Base-by-base conservation (phyloP, 2,113 vertebrate genomes). In the Mugil cephalus region DNA sequence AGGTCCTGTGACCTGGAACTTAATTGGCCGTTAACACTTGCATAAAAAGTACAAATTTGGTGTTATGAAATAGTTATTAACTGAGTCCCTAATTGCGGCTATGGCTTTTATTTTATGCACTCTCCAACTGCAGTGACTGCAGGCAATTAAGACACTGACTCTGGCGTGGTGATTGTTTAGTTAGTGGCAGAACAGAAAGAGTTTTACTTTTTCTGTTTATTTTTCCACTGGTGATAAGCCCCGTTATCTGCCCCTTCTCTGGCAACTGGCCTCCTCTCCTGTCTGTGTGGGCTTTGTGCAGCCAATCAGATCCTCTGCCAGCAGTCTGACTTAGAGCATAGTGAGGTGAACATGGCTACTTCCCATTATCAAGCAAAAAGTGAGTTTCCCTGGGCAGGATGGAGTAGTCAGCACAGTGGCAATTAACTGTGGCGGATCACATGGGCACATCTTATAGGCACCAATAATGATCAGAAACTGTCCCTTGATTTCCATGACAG, bases 211-310 rank as follows among this genome's bases (percentile, higher is more conserved):
- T 65, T 59, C 51, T 50, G 45, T 70, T 43, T 51, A 2, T 69
- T 78, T 77, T 36, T 64, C 59, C 24, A 39, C 10, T 10, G 6
- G 35, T 34, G 14, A 79, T 74, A 63, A 75, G 66, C 64, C n/a
- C 60, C 17, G 48, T 76, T 67, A 76, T 52, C 50, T n/a, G 24
- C 59, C 61, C 21, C 35, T 40, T 67, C 50, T 60, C 38, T 65
- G 63, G 63, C 39, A 10, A 60, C 53, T 60, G 61, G 40, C 54
- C 67, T 21, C 43, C 45, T 67, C 50, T 47, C 10, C 46, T 52
- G 39, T 30, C 36, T 54, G 56, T 64, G 55, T 72, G 68, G 21
- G 46, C 34, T 51, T 21, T 47, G 45, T 63, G 51, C 55, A 36
- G 4, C 54, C 55, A 59, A 48, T 83, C 80, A 74, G 64, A 74